These are phyloP conservation scores for Odiellus spinosus DNA, from an alignment of 2,888 invertebrate species.

Conservation along the genomic window DNA sequence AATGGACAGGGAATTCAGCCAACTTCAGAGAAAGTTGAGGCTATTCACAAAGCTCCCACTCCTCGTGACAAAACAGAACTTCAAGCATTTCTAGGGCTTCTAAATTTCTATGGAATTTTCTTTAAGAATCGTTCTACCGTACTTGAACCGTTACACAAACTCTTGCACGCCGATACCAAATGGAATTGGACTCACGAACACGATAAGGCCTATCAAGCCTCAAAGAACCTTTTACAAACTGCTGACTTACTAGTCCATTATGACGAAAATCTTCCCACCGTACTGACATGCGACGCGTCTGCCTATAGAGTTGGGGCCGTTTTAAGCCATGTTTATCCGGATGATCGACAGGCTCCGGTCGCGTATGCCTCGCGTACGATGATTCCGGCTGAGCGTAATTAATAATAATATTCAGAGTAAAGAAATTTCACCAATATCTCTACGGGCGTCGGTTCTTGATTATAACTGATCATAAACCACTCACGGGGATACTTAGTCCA, in stretches of 20 bases:
- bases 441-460: conserved; percentile 17
- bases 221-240: conserved; percentile 3
- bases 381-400: conserved; percentile 16
- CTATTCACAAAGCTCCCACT: conserved; percentile 8
- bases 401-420: conserved; percentile 11
- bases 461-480: conserved; percentile 18
- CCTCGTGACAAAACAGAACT: not conserved
- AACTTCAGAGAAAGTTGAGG: conserved; percentile 9
- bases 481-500: conserved; percentile 4
- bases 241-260: conserved; percentile 12
- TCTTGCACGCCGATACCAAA: conserved; percentile 3
- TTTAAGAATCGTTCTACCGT: conserved; percentile 8
- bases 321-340: conserved; percentile 12
- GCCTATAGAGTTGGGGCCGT: conserved; percentile 19
- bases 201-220: conserved; percentile 4
- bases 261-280: conserved; percentile 12
- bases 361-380: conserved; percentile 20
- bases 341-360: conserved; percentile 16
- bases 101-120: conserved; percentile 10
- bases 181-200: conserved; percentile 8
- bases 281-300: conserved; percentile 19
- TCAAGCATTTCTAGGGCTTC: conserved; percentile 6
- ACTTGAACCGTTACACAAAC: conserved; percentile 7
- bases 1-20: conserved; percentile 6
- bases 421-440: conserved; percentile 20